Base-by-base conservation (phyloP, 2,888 invertebrate genomes). In the Neoaliturus tenellus region DNA sequence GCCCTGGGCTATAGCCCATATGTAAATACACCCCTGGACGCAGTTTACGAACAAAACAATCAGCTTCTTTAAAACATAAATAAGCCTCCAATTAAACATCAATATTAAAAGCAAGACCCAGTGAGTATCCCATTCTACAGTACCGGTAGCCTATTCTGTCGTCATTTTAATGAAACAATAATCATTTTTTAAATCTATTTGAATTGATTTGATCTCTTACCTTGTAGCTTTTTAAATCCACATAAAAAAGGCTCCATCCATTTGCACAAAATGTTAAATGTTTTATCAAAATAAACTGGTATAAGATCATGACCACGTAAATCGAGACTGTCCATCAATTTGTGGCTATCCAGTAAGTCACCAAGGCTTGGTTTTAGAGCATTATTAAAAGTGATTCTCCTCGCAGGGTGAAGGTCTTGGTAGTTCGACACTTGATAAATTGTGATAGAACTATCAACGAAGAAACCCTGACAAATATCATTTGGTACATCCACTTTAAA, bases 191-290 rank as follows among this genome's bases (percentile, higher is more conserved):
- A n/a, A n/a, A n/a, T n/a, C n/a, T n/a, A n/a, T n/a, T n/a, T n/a
- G n/a, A n/a, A n/a, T n/a, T n/a, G n/a, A n/a, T n/a, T n/a, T n/a
- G n/a, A n/a, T n/a, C n/a, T n/a, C 20, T 48, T 78, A 78, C 78
- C 78, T 55, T 78, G 28, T 10, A 78, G 8, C 1, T 35, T 17
- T 33, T 78, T 28, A 20, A 6, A 55, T 33, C 25, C 4, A 33
- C 23, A 33, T 17, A 78, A 12, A 20, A 78, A 78, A 6, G 78
- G 78, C 20, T 78, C 35, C 20, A 55, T 55, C 51, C 78, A 78
- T 0, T 33, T 51, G 55, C 78, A 51, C 33, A 78, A 6, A 51
- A 48, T 17, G 14, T 55, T 14, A 55, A 78, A 78, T 3, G 23
- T 78, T 6, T 55, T 33, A 5, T 55, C 20, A n/a, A 78, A 78